Evolutionary conservation across 2,888 invertebrate genomes (phyloP), one percentile per base, ranked within the genome.

Genomic region (Troides helena): DNA sequence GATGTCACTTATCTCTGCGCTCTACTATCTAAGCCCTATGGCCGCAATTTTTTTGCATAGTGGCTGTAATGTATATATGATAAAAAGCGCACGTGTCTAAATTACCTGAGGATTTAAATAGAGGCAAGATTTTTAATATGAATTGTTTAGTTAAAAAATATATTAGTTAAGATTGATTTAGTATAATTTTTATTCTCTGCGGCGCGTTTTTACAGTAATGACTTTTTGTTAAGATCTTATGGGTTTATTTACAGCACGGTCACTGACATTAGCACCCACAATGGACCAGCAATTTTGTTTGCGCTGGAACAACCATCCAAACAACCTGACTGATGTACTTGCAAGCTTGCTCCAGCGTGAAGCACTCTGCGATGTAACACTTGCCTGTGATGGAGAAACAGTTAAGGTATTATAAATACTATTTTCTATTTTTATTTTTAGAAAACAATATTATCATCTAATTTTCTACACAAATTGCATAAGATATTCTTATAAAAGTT

Each of bases 231-330:
- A 84, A 83, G 81, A 65, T 71, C 25, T 64, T 56, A 64, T 71
- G 62, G 73, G 74, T 78, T 81, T 74, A 81, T 90, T 91, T 79
- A 70, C 90, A 93, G 93, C 90, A 89, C 92, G 92, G 88, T 89
- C 93, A 92, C 89, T 93, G 92, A 93, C 93, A 91, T 85, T 90
- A 89, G 89, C 92, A 88, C 90, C 92, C 82, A 94, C 93, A 88
- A 94, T 94, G 94, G 94, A 95, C 94, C 96, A 95, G 93, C 97
- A 97, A 94, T 98, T 97, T 94, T 97, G 97, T 94, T 95, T 98
- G 90, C 96, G 97, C 94, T 98, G 97, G 97, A 97, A 97, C 95
- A 98, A 97, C 94, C 97, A 97, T 94, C 97, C 96, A 86, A 96
- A 94, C 93, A 97, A 97, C 93, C 94, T 98, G 92, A 97, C 97